Evolutionary conservation across 2,797 vertebrate species (phyloP).

Genomic region (Manis crassicaudata): DNA sequence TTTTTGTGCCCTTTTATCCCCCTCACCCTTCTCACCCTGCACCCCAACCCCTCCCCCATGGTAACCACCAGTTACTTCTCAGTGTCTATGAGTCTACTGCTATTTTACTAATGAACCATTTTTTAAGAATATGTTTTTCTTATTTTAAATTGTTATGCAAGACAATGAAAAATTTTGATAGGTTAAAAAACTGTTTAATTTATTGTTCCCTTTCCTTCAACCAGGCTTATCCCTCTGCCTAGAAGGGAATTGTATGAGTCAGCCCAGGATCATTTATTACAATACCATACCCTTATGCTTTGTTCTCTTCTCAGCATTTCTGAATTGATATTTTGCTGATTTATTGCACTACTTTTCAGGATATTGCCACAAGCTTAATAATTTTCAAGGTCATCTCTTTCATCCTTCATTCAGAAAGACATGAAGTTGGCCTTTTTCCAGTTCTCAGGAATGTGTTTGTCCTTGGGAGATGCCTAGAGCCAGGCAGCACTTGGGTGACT

Average conservation of each 20-base stretch:
- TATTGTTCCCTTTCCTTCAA: slow-evolving; percentile 48
- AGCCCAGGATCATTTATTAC: slow-evolving; percentile 6
- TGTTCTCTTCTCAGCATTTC: slow-evolving; percentile 43
- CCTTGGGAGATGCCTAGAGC: not conserved
- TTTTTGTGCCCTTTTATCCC: too few species aligned
- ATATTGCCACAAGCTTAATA: slow-evolving; percentile 51
- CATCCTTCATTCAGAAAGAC: slow-evolving; percentile 52
- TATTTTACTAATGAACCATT: too few species aligned
- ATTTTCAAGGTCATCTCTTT: slow-evolving; percentile 56
- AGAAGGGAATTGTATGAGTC: slow-evolving; percentile 50
- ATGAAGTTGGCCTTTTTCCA: slow-evolving; percentile 41
- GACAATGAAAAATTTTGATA: slow-evolving; percentile 16
- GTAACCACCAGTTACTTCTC: too few species aligned
- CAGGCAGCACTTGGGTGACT: not conserved
- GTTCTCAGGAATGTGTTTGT: slow-evolving; percentile 6
- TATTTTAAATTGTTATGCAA: slow-evolving; percentile 52
- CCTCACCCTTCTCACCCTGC: too few species aligned
- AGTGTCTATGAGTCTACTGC: too few species aligned
- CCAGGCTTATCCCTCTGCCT: slow-evolving; percentile 7
- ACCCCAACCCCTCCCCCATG: too few species aligned
- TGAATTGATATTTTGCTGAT: slow-evolving; percentile 60
- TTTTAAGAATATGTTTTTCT: slow-evolving; percentile 30
- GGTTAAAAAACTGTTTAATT: slow-evolving; percentile 38
- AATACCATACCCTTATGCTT: slow-evolving; percentile 29
- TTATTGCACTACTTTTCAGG: slow-evolving; percentile 47